Evolutionary conservation across 1,140 invertebrate genomes (phyloP).

Genomic region (Zaprionus lachaisei): DNA sequence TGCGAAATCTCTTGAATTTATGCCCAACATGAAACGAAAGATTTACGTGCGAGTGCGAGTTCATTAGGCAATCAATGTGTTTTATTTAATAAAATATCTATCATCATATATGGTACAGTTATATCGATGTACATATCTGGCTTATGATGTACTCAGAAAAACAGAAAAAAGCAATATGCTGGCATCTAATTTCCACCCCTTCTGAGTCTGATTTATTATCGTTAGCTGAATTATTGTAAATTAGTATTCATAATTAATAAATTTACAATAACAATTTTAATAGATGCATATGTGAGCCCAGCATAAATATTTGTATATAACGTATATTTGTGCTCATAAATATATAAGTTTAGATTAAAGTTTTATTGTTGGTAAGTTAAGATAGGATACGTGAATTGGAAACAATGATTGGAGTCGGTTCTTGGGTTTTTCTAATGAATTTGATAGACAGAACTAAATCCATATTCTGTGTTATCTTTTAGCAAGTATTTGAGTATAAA

Average conservation of each 20-base stretch:
- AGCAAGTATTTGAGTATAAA: no score
- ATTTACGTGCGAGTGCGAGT: slow-evolving; percentile 51
- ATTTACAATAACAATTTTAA: slow-evolving; percentile 8
- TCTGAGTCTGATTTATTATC: background rate
- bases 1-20: slow-evolving; percentile 17
- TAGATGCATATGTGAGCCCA: background rate
- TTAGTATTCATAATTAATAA: slow-evolving; percentile 7
- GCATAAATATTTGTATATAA: background rate
- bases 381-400: background rate
- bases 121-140: background rate
- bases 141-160: background rate
- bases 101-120: no score
- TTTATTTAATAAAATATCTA: background rate
- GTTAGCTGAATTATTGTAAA: background rate
- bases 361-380: background rate
- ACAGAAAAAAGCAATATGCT: background rate
- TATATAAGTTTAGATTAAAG: background rate
- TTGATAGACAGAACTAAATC: no score
- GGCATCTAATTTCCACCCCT: background rate
- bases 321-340: background rate
- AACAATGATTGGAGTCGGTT: background rate
- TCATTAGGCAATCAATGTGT: background rate
- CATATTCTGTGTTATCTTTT: no score
- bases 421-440: no score
- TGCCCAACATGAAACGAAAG: slow-evolving; percentile 44